A percentile compares a stretch with the other conserved stretches of the same genome.
Evolutionary conservation across 1,140 invertebrate genomes (phyloP).

Genomic region (Drosophila pectinifera): DNA sequence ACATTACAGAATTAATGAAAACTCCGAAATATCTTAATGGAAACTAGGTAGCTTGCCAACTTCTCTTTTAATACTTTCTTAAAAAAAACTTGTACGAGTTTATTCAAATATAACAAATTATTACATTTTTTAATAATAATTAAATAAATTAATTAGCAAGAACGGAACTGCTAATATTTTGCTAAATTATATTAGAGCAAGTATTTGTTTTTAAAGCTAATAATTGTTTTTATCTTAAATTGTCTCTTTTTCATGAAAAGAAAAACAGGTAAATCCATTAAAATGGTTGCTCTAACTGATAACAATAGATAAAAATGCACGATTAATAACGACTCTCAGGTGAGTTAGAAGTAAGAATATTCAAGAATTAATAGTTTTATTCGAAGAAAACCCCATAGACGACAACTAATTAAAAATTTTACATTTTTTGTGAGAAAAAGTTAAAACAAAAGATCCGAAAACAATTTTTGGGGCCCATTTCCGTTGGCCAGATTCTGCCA

Average conservation of each 20-base stretch:
- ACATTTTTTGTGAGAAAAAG: background rate
- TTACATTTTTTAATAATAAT: too few species aligned
- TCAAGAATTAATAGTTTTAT: background rate
- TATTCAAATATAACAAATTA: background rate
- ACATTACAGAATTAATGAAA: too few species aligned
- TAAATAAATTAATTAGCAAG: too few species aligned
- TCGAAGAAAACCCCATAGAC: background rate
- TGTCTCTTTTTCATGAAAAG: background rate
- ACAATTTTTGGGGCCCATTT: background rate
- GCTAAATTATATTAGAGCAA: too few species aligned
- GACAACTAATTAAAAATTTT: too few species aligned
- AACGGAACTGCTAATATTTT: too few species aligned
- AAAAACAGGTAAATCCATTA: background rate
- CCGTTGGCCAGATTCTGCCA: background rate
- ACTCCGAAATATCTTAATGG: background rate
- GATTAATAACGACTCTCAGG: background rate
- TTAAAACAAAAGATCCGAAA: background rate
- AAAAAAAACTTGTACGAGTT: background rate
- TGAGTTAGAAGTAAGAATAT: too few species aligned
- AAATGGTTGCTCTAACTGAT: background rate
- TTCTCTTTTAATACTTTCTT: background rate
- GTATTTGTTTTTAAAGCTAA: too few species aligned
- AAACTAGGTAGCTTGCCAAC: background rate
- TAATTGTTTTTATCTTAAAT: too few species aligned
- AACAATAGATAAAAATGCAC: background rate